Conservation (phyloP, 2,113 vertebrate species). For the Podocnemis expansa region DNA sequence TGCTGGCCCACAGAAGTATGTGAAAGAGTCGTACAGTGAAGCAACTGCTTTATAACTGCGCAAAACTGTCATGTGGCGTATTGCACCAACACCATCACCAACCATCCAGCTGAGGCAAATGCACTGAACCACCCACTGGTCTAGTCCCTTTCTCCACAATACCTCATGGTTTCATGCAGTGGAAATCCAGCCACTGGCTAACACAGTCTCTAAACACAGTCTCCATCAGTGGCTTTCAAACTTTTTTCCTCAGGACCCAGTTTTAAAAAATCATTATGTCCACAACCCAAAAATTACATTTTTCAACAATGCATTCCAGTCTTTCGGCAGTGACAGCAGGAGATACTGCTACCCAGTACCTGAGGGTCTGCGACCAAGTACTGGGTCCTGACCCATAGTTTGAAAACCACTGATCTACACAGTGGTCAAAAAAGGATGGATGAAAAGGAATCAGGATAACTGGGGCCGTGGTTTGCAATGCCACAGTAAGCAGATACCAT, state of each 20-base stretch:
- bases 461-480: not conserved
- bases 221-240: no score
- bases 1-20: not conserved
- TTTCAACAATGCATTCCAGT: no score
- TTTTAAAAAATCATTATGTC: no score
- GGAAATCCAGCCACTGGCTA: not conserved
- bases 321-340: no score
- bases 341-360: no score
- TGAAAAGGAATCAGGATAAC: not conserved
- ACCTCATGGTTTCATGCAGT: not conserved
- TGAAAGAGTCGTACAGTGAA: not conserved
- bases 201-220: no score
- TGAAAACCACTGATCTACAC: no score
- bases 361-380: no score
- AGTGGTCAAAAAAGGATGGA: not conserved
- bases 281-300: no score
- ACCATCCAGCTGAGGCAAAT: not conserved
- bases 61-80: not conserved
- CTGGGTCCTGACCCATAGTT: no score
- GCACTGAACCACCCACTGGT: not conserved
- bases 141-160: not conserved
- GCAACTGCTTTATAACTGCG: not conserved
- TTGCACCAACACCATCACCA: not conserved
- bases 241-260: no score
- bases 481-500: not conserved